Evolutionary conservation across 2,888 invertebrate genomes (phyloP), one percentile per base, ranked within the genome.

Genomic region (Zaprionus bogoriensis): DNA sequence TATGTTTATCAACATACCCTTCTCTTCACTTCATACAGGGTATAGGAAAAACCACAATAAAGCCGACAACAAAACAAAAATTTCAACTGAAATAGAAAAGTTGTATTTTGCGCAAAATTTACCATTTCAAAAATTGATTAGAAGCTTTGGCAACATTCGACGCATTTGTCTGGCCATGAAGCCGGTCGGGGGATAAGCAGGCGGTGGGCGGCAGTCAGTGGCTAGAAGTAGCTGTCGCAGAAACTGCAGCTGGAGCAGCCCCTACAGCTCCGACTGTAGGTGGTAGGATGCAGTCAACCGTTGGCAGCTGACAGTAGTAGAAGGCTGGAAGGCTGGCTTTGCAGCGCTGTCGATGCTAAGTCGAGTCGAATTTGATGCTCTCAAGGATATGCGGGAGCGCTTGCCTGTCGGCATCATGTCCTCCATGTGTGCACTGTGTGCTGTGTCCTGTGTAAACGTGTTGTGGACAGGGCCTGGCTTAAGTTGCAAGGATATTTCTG

Each of bases 81-180:
- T 38, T 48, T 54, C 36, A 38, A 30, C 32, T 23, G 65, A 74
- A 57, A 67, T 61, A 63, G 66, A 65, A 75, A 75, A 70, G 54
- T 78, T 70, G 58, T 54, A 47, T 59, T 55, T 59, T 60, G 52
- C 59, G 50, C 46, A 77, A 83, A 76, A 62, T 68, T 74, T 62
- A 64, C 46, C 65, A 73, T 72, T 80, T 73, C 67, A 74, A 83
- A 82, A 86, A 86, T 82, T 83, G 82, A 82, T 82, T 82, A 86
- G 83, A 86, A 83, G 74, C 83, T 63, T 72, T 69, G 30, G 57
- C 55, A 41, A 73, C 51, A 62, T 62, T 61, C 60, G 36, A 72
- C 58, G 38, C 57, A 60, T 61, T 54, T 61, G 62, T 54, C 44
- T 41, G 28, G 9, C 17, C 17, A 27, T 46, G 41, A 39, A 39